These are phyloP conservation scores for Hemibagrus wyckioides DNA, from an alignment of 2,113 vertebrate species.

Conservation along the genomic window DNA sequence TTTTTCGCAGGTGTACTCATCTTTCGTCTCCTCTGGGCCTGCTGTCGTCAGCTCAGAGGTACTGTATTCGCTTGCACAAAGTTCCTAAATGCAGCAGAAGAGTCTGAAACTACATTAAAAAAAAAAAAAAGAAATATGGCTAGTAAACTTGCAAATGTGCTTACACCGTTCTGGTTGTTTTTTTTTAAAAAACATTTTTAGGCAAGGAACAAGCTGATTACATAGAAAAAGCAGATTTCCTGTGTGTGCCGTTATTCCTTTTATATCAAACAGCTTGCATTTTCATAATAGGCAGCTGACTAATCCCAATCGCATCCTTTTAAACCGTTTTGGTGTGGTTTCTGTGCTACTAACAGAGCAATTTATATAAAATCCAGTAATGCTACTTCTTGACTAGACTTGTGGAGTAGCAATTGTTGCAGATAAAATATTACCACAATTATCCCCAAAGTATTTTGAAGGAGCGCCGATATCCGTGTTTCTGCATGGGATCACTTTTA, in stretches of 20 bases:
- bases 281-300: not conserved
- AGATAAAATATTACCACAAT: not conserved
- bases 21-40: conserved; percentile 17
- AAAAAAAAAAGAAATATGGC: not conserved
- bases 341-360: not conserved
- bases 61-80: conserved; percentile 22
- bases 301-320: conserved; percentile 3
- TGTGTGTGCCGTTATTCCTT: conserved; percentile 11
- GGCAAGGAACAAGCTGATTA: conserved; percentile 5
- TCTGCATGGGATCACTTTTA: not conserved
- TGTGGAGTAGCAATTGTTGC: not conserved
- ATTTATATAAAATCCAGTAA: conserved; percentile 13
- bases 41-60: conserved; percentile 41
- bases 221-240: not conserved
- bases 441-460: not conserved
- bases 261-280: conserved; percentile 14
- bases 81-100: not conserved
- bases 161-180: not conserved
- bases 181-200: not conserved
- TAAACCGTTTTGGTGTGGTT: not conserved
- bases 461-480: not conserved
- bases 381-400: not conserved
- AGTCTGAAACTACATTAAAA: not conserved
- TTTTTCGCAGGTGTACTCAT: conserved; percentile 61
- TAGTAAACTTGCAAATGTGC: not conserved